phyloP scores from a whole-genome alignment of 2,888 invertebrate species.

The Nysson spinosus region DNA sequence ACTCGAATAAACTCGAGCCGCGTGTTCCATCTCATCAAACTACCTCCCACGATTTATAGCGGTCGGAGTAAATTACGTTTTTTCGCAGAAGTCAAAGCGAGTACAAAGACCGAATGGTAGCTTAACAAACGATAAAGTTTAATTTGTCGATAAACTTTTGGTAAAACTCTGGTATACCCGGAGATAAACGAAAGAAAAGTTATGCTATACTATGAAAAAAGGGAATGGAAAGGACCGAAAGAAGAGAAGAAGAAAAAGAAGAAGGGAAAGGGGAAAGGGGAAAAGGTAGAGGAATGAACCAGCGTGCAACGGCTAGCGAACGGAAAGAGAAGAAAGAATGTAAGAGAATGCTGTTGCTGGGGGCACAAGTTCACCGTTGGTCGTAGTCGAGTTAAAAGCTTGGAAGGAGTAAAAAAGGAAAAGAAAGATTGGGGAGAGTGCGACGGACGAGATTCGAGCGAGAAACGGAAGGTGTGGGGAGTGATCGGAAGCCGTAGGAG shows the following conservation, averaged over 20 bases:
- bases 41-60: too few species aligned
- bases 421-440: constrained; percentile 12
- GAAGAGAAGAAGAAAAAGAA: neutral
- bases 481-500: neutral
- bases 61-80: too few species aligned
- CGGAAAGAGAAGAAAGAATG: constrained; percentile 15
- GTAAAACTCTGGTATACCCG: too few species aligned
- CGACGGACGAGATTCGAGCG: constrained; percentile 20
- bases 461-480: neutral
- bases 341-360: constrained; percentile 45
- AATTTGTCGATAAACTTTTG: too few species aligned
- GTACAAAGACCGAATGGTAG: too few species aligned
- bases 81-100: too few species aligned
- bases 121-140: too few species aligned
- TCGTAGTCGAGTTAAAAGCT: constrained; percentile 26
- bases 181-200: too few species aligned
- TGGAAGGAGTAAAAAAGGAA: constrained; percentile 21
- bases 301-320: neutral
- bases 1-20: too few species aligned
- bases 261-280: constrained; percentile 4
- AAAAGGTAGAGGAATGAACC: too few species aligned
- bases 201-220: too few species aligned
- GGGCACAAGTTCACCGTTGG: constrained; percentile 46
- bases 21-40: too few species aligned
- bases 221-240: neutral